These are phyloP conservation scores for Mirza zaza DNA, from an alignment of 2,113 vertebrate genomes.

Conservation along the genomic window DNA sequence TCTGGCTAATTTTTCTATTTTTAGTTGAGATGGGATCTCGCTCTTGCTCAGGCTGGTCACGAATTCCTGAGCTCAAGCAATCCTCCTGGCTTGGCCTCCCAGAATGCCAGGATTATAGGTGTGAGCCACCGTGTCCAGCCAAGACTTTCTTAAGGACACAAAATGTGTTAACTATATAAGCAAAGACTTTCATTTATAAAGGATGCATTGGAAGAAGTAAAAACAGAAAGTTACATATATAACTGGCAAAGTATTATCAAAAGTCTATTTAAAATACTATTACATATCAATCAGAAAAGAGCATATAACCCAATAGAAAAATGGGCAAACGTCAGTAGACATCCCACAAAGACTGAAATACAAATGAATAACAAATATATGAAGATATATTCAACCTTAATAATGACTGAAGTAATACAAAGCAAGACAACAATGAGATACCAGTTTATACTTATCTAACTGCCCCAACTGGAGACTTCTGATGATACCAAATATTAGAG, in stretches of 20 bases:
- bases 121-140: background rate
- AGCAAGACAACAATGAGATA: background rate
- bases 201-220: background rate
- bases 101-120: too few species aligned
- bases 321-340: background rate
- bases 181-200: conserved; percentile 29
- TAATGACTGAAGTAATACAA: background rate
- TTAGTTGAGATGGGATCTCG: too few species aligned
- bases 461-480: background rate
- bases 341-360: background rate
- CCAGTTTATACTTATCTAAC: background rate
- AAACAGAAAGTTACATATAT: background rate
- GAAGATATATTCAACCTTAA: background rate
- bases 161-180: background rate
- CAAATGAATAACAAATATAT: background rate
- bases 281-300: background rate
- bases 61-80: too few species aligned
- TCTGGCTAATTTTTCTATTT: too few species aligned
- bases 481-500: background rate
- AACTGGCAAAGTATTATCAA: background rate
- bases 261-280: background rate
- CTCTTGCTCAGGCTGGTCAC: too few species aligned
- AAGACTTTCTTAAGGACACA: background rate
- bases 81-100: too few species aligned
- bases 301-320: background rate